Percentiles rank a stretch among this genome's conserved stretches.
Evolutionary conservation across 2,113 vertebrate species (phyloP).

Genomic region (Gadus chalcogrammus): DNA sequence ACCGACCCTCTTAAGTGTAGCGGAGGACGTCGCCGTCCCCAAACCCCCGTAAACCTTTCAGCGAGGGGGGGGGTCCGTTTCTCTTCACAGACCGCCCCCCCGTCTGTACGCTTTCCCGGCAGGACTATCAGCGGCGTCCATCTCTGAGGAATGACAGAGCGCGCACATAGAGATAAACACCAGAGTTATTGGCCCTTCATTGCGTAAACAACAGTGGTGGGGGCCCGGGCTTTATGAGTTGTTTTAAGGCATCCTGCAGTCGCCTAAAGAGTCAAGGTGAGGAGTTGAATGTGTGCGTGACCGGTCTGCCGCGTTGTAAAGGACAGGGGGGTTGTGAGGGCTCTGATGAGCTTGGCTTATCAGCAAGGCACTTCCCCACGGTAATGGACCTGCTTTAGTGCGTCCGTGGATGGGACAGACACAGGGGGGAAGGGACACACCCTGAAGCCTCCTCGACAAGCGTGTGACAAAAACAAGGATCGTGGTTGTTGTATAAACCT

Average conservation of each 20-base stretch:
- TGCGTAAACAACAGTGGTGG: conserved; percentile 39
- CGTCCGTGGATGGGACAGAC: conserved; percentile 18
- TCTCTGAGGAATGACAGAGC: conserved; percentile 47
- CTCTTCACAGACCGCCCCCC: too few species aligned
- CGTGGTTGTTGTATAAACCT: too few species aligned
- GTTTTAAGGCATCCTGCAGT: conserved; percentile 36
- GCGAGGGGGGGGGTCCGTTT: conserved; percentile 46
- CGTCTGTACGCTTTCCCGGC: conserved; percentile 39
- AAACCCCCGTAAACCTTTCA: conserved; percentile 46
- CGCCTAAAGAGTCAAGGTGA: conserved; percentile 57
- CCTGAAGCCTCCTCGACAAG: too few species aligned
- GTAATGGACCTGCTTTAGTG: conserved; percentile 54
- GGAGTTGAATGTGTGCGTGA: conserved; percentile 50
- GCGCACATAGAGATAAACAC: conserved; percentile 52
- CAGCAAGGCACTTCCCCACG: conserved; percentile 44
- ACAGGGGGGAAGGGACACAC: too few species aligned
- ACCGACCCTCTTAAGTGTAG: conserved; percentile 49
- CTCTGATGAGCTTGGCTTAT: conserved; percentile 56
- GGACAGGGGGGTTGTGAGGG: conserved; percentile 42
- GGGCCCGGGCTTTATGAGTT: conserved; percentile 32
- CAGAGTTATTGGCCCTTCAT: conserved; percentile 50
- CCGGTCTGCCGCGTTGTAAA: neutral
- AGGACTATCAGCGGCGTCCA: conserved; percentile 45
- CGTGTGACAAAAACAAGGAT: too few species aligned
- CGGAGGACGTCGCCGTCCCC: conserved; percentile 45